Base-by-base conservation (phyloP, 1,140 invertebrate genomes). In the Dreissena rostriformis region DNA sequence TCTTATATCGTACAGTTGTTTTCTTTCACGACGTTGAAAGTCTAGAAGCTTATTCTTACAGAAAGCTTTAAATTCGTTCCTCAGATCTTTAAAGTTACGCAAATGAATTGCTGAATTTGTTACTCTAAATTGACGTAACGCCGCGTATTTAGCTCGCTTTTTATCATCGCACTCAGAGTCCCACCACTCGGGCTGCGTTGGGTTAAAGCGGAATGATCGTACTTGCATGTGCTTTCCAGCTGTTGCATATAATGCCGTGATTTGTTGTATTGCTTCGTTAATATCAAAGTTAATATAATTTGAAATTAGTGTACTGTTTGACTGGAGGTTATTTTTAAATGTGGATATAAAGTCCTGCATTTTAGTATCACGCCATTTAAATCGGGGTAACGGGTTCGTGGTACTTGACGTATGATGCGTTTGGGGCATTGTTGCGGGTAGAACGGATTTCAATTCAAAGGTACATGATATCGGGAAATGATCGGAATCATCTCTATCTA, bases 401-500 rank as follows among this genome's bases (percentile, higher is more conserved):
- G 17, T 51, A 28, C 49, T 51, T 73, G 29, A 51, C 14, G 29
- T 51, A 73, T 14, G 17, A 22, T n/a, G 26, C 12, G 4, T 49
- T n/a, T 26, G 14, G 12, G 29, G 17, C 17, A 8, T 73, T 49
- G 14, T 53, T 73, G 29, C n/a, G 14, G 19, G 17, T 73, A n/a
- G 6, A 8, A 49, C 39, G 39, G 39, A 51, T 61, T 52, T 19
- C 7, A 51, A 49, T 49, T 73, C 19, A 39, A 73, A 73, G 29
- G n/a, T 14, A 71, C 77, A 80, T 70, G 22, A 55, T 26, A 80
- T 61, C 19, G 77, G 77, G 67, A 80, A 80, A 80, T 80, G 66
- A 70, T 70, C 77, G 28, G 77, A 80, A 19, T 70, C 66, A 57
- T 80, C 65, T 10, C 22, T n/a, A 67, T 80, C 26, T 26, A 70